phyloP scores from a whole-genome alignment of 2,797 vertebrate genomes.

The Neosilurus hyrtlii region DNA sequence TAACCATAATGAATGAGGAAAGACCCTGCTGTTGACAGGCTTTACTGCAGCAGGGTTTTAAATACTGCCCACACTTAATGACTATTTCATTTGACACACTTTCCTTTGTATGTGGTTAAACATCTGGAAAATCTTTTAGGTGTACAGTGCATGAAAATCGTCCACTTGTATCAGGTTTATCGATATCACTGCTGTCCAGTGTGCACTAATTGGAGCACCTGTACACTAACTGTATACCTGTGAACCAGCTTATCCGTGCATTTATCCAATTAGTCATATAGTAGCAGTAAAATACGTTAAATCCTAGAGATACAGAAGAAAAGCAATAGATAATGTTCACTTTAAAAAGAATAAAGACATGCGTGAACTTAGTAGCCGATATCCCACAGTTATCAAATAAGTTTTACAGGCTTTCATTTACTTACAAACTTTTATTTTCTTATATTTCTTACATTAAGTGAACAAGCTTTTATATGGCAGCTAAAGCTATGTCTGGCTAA shows the following conservation, averaged over 20 bases:
- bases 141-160: not conserved
- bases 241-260: not conserved
- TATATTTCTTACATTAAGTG: too few relatives aligned
- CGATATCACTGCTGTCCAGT: not conserved
- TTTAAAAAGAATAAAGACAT: too few relatives aligned
- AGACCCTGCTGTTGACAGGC: not conserved
- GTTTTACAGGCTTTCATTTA: too few relatives aligned
- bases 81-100: not conserved
- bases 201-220: not conserved
- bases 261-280: not conserved
- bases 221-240: not conserved
- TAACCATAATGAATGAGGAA: not conserved
- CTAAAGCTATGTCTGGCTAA: too few relatives aligned
- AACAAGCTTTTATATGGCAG: too few relatives aligned
- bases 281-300: not conserved
- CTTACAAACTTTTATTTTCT: too few relatives aligned
- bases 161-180: not conserved
- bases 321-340: not conserved
- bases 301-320: not conserved
- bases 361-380: too few relatives aligned
- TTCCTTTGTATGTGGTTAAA: not conserved
- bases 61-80: not conserved
- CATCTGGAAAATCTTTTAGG: not conserved
- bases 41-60: not conserved
- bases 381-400: too few relatives aligned